Evolutionary conservation across 2,888 invertebrate genomes (phyloP), one percentile per base, ranked within the genome.

Genomic region (Xanthorhoe designata): DNA sequence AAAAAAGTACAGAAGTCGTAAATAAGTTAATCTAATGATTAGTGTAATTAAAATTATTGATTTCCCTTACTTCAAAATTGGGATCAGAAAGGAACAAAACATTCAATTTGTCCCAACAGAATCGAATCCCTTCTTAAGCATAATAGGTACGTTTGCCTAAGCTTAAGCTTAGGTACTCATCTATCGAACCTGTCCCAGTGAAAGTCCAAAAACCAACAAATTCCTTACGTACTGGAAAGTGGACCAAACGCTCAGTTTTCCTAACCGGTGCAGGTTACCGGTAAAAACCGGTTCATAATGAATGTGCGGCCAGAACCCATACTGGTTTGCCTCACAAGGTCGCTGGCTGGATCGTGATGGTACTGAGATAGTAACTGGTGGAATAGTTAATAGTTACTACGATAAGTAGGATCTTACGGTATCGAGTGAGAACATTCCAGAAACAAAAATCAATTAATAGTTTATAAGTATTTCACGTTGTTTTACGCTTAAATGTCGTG

Each of bases 251-350:
- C 54, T 72, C 75, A 66, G 69, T 68, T 71, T 78, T 74, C 76
- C 71, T 18, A 54, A 68, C 72, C 71, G 65, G 73, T 73, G 61
- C 59, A 7, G 47, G 47, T 47, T 6, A 66, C 68, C 70, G 69
- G 68, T 70, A 66, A 7, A 60, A 69, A 70, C 68, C 66, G 61
- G 73, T 72, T 24, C 47, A 2, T 35, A 68, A 69, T 61, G 70
- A 66, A 64, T 73, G 76, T 73, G 64, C 71, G 61, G 66, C 51
- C 62, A 64, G 51, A 67, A 66, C 51, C 63, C 57, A 67, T 71
- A 77, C 78, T 73, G 62, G 81, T 78, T 83, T 66, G 75, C 81
- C 84, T 82, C 77, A 79, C 85, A 86, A 86, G 86, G 86, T 82
- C 86, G 83, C 64, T 73, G 68, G 76, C 76, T 75, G 76, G 74